Base-by-base conservation (phyloP, 2,113 vertebrate genomes). In the Osmerus eperlanus region DNA sequence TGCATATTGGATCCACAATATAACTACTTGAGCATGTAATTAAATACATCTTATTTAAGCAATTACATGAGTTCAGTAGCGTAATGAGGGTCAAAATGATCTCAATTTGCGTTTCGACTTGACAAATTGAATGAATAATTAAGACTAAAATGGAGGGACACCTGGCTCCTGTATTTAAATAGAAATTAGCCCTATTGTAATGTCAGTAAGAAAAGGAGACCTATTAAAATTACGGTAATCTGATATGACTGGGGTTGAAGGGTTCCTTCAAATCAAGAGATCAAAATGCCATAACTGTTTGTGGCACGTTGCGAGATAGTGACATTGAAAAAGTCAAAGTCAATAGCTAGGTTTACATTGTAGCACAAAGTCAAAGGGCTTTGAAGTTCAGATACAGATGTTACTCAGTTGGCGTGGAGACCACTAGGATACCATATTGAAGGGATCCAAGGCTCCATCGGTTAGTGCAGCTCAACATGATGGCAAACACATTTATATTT, bases 221-320 rank as follows among this genome's bases (percentile, higher is more conserved):
- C 60, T 74, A 82, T 29, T 81, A 64, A 83, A 21, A 67, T 75
- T 56, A 67, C 67, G 71, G 69, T 77, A 83, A 87, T 85, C 82
- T 80, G 79, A 86, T 85, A 54, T 56, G 67, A 68, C 32, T 6
- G 25, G 69, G 72, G 64, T 58, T 80, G 75, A 73, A 79, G 70
- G 79, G 83, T 69, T 68, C 69, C 14, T 13, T 64, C 59, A 77
- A 52, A 80, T 78, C 72, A 68, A 78, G 66, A 86, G 75, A 88
- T 84, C 81, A 66, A 67, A 84, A 81, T 65, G 66, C 61, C 72
- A 84, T 64, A 83, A 80, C 83, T 78, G 88, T 89, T 81, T 81
- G 63, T 72, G 78, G 65, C 67, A 81, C 80, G 84, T 85, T 76
- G 47, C 75, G 52, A 72, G 62, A 74, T 28, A 28, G 25, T 70